Conservation (phyloP, 2,113 vertebrate genomes). For the Cephalopterus ornatus region DNA sequence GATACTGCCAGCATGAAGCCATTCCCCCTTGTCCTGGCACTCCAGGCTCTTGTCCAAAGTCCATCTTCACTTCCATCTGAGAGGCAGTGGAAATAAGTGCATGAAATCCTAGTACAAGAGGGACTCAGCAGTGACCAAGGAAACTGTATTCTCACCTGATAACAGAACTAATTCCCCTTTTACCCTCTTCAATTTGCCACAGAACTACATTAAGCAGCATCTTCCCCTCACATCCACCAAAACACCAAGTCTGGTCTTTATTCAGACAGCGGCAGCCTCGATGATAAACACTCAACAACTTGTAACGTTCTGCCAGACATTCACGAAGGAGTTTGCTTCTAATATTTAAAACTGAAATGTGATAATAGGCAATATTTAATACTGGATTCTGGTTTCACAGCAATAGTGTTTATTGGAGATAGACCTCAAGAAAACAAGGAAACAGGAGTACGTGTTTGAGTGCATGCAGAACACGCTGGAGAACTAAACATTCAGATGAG, state of each 20-base stretch:
- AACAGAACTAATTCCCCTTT: neutral
- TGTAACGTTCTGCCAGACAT: neutral
- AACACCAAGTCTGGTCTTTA: too few species aligned
- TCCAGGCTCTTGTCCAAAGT: neutral
- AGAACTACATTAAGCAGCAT: neutral
- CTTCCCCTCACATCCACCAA: too few species aligned
- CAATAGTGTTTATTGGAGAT: neutral
- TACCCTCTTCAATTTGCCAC: neutral
- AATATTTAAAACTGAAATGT: neutral
- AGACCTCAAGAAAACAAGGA: conserved; percentile 19
- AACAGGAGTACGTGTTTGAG: conserved; percentile 22
- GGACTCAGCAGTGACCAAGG: neutral
- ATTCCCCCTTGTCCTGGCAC: neutral
- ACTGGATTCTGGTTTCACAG: neutral
- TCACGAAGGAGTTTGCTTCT: neutral
- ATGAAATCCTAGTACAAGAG: neutral
- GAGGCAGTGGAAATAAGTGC: neutral
- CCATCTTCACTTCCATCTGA: neutral
- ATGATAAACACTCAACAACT: neutral
- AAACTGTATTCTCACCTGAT: neutral
- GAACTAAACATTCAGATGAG: neutral
- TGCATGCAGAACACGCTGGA: neutral
- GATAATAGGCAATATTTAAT: neutral
- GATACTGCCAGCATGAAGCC: neutral
- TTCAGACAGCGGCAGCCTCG: neutral